Conservation (phyloP, 2,888 invertebrate genomes). For the Acanthosepion pharaonis region DNA sequence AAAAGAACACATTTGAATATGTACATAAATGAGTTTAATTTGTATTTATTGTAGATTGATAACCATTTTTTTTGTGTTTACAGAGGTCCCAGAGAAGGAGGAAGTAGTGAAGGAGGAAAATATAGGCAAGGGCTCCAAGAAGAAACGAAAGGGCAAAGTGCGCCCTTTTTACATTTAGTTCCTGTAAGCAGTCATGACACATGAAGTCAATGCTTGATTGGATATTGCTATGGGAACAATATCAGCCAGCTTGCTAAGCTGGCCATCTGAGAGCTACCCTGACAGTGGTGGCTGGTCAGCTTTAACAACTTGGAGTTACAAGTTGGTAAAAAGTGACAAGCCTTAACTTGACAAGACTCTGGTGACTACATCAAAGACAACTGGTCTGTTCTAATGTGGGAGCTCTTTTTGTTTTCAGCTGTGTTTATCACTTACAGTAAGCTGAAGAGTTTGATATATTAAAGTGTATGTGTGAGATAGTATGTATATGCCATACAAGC, state of each 20-base stretch:
- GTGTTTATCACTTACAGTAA: neutral
- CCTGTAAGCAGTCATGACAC: constrained; percentile 68
- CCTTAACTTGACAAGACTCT: constrained; percentile 12
- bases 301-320: neutral
- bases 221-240: constrained; percentile 33
- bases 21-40: neutral
- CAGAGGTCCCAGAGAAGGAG: constrained; percentile 12
- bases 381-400: constrained; percentile 24
- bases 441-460: neutral
- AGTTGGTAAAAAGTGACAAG: constrained; percentile 6
- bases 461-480: neutral
- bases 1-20: neutral
- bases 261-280: neutral
- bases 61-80: constrained; percentile 4
- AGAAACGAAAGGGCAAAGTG: constrained; percentile 60
- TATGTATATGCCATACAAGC: neutral
- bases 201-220: neutral
- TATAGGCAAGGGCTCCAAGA: neutral
- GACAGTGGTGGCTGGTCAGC: constrained; percentile 3
- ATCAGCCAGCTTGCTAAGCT: constrained; percentile 3
- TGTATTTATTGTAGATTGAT: neutral
- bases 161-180: constrained; percentile 59
- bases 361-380: neutral
- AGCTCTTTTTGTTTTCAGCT: constrained; percentile 33
- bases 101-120: neutral